Evolutionary conservation across 37 sponge, comb jelly and placozoan genomes (phyloP).

Genomic region (Mnemiopsis leidyi): DNA sequence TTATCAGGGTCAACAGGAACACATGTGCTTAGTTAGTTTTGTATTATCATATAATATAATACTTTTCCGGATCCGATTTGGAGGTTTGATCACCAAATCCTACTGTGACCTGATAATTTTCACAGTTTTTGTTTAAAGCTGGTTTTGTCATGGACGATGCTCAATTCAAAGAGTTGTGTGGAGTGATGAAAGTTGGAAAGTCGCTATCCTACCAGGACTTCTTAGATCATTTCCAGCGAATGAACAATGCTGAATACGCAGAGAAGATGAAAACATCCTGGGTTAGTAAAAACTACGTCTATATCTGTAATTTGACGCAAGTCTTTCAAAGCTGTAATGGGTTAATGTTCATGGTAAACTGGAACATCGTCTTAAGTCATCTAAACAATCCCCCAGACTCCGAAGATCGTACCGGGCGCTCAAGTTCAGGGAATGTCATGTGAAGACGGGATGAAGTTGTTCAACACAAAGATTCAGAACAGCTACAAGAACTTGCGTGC

Average conservation of each 20-base stretch:
- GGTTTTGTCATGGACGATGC: conserved; percentile 52
- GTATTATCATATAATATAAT: too few species aligned
- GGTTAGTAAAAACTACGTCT: conserved; percentile 43
- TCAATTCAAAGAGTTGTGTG: conserved; percentile 49
- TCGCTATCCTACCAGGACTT: conserved; percentile 36
- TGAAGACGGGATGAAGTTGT: conserved; percentile 5
- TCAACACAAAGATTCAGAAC: conserved; percentile 51
- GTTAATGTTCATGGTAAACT: too few species aligned
- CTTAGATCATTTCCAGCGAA: conserved; percentile 50
- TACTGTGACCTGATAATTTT: not conserved
- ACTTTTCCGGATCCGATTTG: too few species aligned
- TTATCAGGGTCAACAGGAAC: too few species aligned
- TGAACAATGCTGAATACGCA: conserved; percentile 2
- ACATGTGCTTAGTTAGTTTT: too few species aligned
- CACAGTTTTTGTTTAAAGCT: conserved; percentile 54
- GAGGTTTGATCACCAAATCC: not conserved
- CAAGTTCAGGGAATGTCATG: not conserved
- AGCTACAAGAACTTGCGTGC: conserved; percentile 47
- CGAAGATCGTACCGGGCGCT: conserved; percentile 48
- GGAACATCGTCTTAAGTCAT: not conserved
- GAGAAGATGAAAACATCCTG: conserved; percentile 44
- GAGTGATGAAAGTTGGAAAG: not conserved
- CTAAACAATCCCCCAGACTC: not conserved
- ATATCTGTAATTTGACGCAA: too few species aligned
- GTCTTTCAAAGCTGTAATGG: too few species aligned